phyloP scores from a whole-genome alignment of 2,797 vertebrate genomes.

The Atherinosoma microstoma region DNA sequence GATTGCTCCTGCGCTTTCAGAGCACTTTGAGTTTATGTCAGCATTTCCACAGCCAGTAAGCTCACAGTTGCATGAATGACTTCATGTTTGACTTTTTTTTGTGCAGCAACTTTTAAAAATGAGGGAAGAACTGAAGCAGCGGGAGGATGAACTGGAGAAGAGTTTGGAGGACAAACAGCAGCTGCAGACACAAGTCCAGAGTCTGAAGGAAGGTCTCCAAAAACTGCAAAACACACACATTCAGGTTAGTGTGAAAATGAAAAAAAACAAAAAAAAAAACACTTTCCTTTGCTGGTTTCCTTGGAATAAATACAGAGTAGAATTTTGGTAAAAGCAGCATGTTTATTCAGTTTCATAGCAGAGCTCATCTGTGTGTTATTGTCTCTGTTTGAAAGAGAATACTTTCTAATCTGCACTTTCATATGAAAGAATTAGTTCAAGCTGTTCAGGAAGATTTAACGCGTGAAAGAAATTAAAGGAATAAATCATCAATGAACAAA shows the following conservation, averaged over 20 bases:
- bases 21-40: constrained; percentile 11
- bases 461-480: constrained; percentile 33
- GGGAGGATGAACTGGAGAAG: constrained; percentile 91
- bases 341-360: neutral
- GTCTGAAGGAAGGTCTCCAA: constrained; percentile 89
- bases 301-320: neutral
- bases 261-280: neutral
- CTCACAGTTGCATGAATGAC: constrained; percentile 25
- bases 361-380: constrained; percentile 34
- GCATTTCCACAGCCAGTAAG: constrained; percentile 19
- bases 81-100: constrained; percentile 12
- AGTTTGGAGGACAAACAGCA: constrained; percentile 90
- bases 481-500: constrained; percentile 50
- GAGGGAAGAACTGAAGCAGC: constrained; percentile 92
- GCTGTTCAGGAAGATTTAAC: constrained; percentile 33
- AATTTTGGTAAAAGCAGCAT: neutral
- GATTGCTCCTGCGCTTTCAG: constrained; percentile 34
- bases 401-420: constrained; percentile 61
- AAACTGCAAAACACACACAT: constrained; percentile 71
- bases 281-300: neutral
- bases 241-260: constrained; percentile 67
- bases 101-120: constrained; percentile 93
- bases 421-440: constrained; percentile 64
- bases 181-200: constrained; percentile 89
- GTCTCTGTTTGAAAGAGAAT: constrained; percentile 35